phyloP scores from a whole-genome alignment of 2,113 vertebrate species.

The Terrapene triunguis region DNA sequence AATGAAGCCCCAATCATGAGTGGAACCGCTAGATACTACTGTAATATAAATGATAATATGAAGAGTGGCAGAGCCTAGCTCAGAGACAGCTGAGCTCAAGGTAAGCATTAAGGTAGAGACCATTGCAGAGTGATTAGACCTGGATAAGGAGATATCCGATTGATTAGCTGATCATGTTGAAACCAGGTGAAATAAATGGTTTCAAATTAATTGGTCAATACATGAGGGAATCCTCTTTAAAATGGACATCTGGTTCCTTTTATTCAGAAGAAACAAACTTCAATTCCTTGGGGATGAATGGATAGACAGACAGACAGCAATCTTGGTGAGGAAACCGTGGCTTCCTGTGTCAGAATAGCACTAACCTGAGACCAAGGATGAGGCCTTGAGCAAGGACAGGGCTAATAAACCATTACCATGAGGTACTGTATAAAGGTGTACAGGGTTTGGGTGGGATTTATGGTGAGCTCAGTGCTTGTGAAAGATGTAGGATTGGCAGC shows the following conservation, averaged over 20 bases:
- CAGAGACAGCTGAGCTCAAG: neutral
- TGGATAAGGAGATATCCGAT: neutral
- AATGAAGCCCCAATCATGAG: neutral
- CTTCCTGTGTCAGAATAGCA: neutral
- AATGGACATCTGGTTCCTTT: neutral
- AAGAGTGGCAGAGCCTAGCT: neutral
- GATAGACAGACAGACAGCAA: neutral
- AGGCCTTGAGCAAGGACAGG: neutral
- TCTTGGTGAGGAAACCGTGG: neutral
- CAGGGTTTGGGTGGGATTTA: neutral
- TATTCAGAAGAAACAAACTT: neutral
- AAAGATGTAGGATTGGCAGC: neutral
- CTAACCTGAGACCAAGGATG: neutral
- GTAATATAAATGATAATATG: neutral
- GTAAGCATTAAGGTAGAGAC: neutral
- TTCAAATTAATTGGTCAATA: neutral
- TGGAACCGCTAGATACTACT: neutral
- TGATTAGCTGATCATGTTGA: neutral
- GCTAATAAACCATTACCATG: neutral
- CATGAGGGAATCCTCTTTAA: neutral
- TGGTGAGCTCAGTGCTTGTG: neutral
- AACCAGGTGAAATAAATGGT: neutral
- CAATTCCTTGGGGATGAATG: accelerated
- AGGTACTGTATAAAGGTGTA: neutral
- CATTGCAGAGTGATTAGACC: neutral